Percentiles rank a stretch among this genome's conserved stretches.
Conservation (phyloP, 2,797 vertebrate genomes). For the Acrossocheilus fasciatus region DNA sequence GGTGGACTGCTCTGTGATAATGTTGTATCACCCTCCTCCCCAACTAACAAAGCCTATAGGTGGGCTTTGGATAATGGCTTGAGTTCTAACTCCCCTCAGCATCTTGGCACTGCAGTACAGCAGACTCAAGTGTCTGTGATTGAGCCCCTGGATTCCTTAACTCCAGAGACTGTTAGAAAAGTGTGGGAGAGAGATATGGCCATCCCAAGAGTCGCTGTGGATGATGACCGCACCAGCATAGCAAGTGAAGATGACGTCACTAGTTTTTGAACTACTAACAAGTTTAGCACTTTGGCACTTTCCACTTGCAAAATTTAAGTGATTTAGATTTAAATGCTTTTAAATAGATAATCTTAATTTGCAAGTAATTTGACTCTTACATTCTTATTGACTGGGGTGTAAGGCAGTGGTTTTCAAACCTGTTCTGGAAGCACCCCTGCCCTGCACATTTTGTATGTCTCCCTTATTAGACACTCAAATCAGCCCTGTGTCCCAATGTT, state of each 20-base stretch:
- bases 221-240: conserved; percentile 60
- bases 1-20: conserved; percentile 30
- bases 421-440: no score
- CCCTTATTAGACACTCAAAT: no score
- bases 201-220: conserved; percentile 46
- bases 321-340: background rate
- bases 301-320: background rate
- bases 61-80: conserved; percentile 70
- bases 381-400: background rate
- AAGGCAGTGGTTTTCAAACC: background rate
- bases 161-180: conserved; percentile 49
- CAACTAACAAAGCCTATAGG: conserved; percentile 59
- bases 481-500: no score
- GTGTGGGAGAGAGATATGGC: conserved; percentile 31
- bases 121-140: conserved; percentile 48
- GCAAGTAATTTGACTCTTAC: background rate
- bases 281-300: conserved; percentile 16
- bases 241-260: conserved; percentile 68
- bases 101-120: conserved; percentile 63
- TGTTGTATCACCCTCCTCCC: conserved; percentile 46
- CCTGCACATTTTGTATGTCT: no score
- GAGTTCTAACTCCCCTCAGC: conserved; percentile 64
- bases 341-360: background rate
- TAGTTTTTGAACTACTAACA: conserved; percentile 59
- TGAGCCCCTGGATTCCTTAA: conserved; percentile 47